A percentile compares a stretch with the other conserved stretches of the same genome.
Conservation (phyloP, 2,797 vertebrate genomes). For the Eulemur albifrons region DNA sequence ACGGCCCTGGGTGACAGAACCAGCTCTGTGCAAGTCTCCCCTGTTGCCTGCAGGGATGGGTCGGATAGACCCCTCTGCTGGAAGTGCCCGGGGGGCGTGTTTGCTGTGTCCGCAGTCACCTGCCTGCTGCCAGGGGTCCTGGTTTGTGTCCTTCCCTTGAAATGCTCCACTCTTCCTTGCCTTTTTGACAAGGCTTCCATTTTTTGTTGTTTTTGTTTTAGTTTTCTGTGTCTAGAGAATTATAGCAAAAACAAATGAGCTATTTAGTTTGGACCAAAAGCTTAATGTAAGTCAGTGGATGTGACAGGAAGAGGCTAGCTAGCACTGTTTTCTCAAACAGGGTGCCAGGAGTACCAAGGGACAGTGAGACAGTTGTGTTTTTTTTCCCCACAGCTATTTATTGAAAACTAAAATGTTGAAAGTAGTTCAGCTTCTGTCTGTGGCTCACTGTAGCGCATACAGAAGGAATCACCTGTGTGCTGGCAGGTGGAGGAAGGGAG, state of each 20-base stretch:
- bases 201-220: not conserved
- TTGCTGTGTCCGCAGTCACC: not conserved
- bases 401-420: not conserved
- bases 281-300: not conserved
- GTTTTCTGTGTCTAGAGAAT: not conserved
- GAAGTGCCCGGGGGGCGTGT: accelerated
- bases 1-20: not conserved
- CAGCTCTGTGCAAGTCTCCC: not conserved
- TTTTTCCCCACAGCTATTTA: not conserved
- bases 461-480: not conserved
- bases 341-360: not conserved
- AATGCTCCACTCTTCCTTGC: not conserved
- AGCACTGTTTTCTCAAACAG: not conserved
- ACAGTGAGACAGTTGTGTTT: not conserved
- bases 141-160: not conserved
- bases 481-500: not conserved
- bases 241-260: not conserved
- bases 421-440: accelerated
- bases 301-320: not conserved
- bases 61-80: not conserved
- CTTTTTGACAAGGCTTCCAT: accelerated
- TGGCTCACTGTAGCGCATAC: not conserved
- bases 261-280: not conserved
- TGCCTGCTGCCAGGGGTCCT: not conserved
- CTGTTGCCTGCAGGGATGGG: not conserved